Conservation (phyloP, 2,888 invertebrate genomes). For the Gastracanthus pulcherrimus region DNA sequence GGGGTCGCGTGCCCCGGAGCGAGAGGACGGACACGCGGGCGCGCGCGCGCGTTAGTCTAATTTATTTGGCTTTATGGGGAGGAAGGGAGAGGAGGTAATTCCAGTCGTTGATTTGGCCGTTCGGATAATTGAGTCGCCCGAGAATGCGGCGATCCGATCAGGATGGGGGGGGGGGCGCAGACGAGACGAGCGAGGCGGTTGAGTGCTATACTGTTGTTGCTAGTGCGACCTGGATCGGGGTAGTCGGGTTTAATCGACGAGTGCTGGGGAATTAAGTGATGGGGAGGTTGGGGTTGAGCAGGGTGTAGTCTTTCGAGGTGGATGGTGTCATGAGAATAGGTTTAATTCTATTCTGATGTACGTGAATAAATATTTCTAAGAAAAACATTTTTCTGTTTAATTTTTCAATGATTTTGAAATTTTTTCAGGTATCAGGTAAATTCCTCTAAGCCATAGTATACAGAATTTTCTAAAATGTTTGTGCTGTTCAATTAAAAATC, state of each 20-base stretch:
- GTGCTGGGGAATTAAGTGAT: background rate
- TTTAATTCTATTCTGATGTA: background rate
- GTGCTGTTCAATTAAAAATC: too few relatives aligned
- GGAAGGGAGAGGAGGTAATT: conserved; percentile 27
- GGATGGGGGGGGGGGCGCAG: background rate
- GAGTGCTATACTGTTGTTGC: background rate
- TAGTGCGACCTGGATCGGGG: background rate
- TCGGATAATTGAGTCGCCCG: conserved; percentile 55
- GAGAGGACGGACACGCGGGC: background rate
- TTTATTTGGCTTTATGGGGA: conserved; percentile 48
- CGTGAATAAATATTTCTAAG: too few relatives aligned
- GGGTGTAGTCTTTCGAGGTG: background rate
- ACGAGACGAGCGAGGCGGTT: background rate
- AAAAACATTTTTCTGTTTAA: too few relatives aligned
- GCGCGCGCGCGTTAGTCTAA: conserved; percentile 39
- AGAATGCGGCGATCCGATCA: conserved; percentile 34
- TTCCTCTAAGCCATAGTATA: too few relatives aligned
- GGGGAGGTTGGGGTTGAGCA: background rate
- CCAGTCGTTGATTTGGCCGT: conserved; percentile 48
- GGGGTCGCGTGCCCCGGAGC: background rate
- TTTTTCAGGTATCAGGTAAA: too few relatives aligned
- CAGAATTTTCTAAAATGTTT: too few relatives aligned
- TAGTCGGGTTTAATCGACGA: background rate
- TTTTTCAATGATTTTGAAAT: too few relatives aligned
- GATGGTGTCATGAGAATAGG: background rate